Base-by-base conservation (phyloP, 2,888 invertebrate genomes). In the Elysia crispata region DNA sequence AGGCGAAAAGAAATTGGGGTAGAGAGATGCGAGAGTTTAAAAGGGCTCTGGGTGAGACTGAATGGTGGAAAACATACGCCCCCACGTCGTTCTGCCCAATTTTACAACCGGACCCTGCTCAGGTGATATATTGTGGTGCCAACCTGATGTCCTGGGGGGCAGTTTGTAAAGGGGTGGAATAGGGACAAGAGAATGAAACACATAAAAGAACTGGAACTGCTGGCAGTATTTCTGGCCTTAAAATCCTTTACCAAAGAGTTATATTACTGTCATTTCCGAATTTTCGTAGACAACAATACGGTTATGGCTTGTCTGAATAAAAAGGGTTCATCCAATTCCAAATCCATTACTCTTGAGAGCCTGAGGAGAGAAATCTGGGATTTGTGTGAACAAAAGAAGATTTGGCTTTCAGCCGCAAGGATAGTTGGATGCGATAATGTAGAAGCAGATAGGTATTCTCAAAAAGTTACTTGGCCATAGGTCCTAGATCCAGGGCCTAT, bases 231-330 rank as follows among this genome's bases (percentile, higher is more conserved):
- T 20, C 60, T 79, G 13, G 70, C 76, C 1, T 1, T 81, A 6
- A 70, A 81, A 54, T 30, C 72, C 18, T 81, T 81, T 66, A 31
- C 72, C 5, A 81, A 62, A 50, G n/a, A 70, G n/a, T 60, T 33
- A 28, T 15, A 31, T 3, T 30, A 79, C 15, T 30, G 25, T 13
- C 79, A 81, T 76, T 64, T 79, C 8, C 79, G 76, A 30, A 11
- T 79, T 0, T 11, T 67, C 23, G 54, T 76, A 33, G 79, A 81
- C 70, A 79, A 79, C 50, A 69, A 31, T n/a, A 62, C 80, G 1
- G 70, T 79, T n/a, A 60, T 79, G 15, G 62, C 70, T 13, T 76
- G 79, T 18, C 76, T 79, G 25, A 76, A 79, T 70, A 81, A 81
- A 69, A 79, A 75, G 72, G 79, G 79, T 13, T 76, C 75, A n/a